Percentiles rank a stretch among this genome's conserved stretches.
These are phyloP conservation scores for Sebastes wilsoni DNA, from an alignment of 2,797 vertebrate genomes.

Conservation along the genomic window DNA sequence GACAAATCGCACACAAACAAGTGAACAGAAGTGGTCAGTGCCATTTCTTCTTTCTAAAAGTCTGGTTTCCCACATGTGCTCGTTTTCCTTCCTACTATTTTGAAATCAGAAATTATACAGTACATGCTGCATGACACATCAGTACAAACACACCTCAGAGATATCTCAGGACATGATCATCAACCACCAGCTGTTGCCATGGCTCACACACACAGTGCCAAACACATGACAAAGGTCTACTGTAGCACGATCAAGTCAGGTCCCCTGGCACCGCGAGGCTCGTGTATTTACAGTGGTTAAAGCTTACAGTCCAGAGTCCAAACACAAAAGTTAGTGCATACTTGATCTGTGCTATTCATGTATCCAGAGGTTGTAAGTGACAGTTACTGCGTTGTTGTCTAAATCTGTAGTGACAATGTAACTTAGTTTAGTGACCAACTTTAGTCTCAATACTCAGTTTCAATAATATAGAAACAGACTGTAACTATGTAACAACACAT, in stretches of 20 bases:
- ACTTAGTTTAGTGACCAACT: not conserved
- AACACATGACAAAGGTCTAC: constrained; percentile 39
- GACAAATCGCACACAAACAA: not conserved
- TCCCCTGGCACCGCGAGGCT: not conserved
- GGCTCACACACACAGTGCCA: constrained; percentile 8
- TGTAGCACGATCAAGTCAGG: constrained; percentile 12
- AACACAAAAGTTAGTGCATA: not conserved
- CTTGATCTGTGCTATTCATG: not conserved
- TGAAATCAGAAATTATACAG: not conserved
- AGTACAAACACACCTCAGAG: constrained; percentile 44
- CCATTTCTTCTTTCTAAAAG: constrained; percentile 66
- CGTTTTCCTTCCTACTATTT: constrained; percentile 64
- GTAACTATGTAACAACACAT: not conserved
- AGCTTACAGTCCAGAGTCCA: constrained; percentile 42
- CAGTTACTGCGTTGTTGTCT: not conserved
- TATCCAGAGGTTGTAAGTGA: not conserved
- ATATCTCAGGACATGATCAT: constrained; percentile 8
- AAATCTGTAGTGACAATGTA: not conserved
- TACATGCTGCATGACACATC: constrained; percentile 1
- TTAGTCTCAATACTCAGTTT: not conserved
- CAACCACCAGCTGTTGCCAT: constrained; percentile 34
- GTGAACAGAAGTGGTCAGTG: constrained; percentile 18
- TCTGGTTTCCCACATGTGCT: constrained; percentile 56
- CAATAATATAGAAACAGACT: not conserved
- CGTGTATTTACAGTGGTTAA: not conserved